Base-by-base conservation (phyloP, 2,113 vertebrate species). In the Phylloscopus trochilus region DNA sequence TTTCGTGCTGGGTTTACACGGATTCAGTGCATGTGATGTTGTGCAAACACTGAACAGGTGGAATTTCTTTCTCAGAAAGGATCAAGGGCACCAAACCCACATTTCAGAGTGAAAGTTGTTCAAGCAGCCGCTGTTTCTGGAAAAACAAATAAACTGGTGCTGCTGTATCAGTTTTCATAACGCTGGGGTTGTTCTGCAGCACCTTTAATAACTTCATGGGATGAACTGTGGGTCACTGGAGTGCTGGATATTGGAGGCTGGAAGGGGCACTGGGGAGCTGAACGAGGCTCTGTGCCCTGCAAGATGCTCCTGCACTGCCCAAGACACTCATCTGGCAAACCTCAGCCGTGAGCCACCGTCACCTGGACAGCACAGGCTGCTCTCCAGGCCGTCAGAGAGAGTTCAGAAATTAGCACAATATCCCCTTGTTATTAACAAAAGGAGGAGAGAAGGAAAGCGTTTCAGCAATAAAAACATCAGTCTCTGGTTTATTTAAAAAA, bases 401-500 rank as follows among this genome's bases (percentile, higher is more conserved):
- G 24, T 80, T 72, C 6, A 49, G 83, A 47, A 47, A 83, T 30
- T 23, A 89, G 35, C 53, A 56, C 15, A 56, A 26, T 31, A 63
- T 75, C 69, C 49, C 52, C 28, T 1, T 5, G 68, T 52, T 75
- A 63, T 53, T 77, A 58, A 60, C 73, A 44, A 56, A 44, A 77
- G 52, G 52, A 70, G 51, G 51, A 67, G 46, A 55, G 70, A 31
- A 63, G 30, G 56, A 39, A 90, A 87, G 56, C 49, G 31, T 41
- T 56, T 47, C 88, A 66, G 83, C 80, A 89, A 84, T 87, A 90
- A 95, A 93, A 94, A 78, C 35, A 60, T 79, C 93, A 69, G 5
- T 44, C 41, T 41, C 28, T 4, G 19, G 56, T 87, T 93, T 90
- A 75, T 75, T 81, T 56, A 14, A 88, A 94, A 94, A 90, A 58